phyloP scores from a whole-genome alignment of 2,113 vertebrate genomes.

The Centropristis striata region DNA sequence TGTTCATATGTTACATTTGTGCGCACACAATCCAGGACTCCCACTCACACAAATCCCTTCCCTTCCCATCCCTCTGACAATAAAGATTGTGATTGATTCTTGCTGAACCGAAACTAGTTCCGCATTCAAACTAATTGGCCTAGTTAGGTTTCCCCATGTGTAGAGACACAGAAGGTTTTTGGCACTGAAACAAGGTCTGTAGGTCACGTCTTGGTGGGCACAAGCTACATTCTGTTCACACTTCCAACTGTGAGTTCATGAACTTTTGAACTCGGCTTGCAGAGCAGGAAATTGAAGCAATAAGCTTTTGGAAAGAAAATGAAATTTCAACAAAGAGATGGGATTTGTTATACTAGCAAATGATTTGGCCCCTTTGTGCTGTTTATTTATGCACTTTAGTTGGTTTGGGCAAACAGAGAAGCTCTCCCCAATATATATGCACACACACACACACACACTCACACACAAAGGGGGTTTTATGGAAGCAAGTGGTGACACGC shows the following conservation, averaged over 20 bases:
- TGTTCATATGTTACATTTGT: background rate
- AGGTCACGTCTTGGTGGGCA: conserved; percentile 79
- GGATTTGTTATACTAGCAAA: conserved; percentile 60
- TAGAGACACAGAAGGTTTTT: conserved; percentile 46
- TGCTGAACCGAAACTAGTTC: conserved; percentile 62
- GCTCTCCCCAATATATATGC: background rate
- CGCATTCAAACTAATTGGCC: conserved; percentile 74
- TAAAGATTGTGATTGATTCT: conserved; percentile 67
- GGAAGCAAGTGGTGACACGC: conserved; percentile 77
- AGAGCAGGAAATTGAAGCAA: conserved; percentile 73
- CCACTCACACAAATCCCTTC: conserved; percentile 12
- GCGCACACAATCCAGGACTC: conserved; percentile 7
- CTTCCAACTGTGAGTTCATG: conserved; percentile 73
- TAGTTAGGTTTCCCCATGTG: conserved; percentile 61
- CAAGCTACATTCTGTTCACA: conserved; percentile 70
- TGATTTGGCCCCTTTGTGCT: conserved; percentile 34
- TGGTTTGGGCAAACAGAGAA: conserved; percentile 57
- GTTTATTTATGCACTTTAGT: conserved; percentile 54
- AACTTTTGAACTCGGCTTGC: conserved; percentile 72
- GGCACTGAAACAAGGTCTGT: conserved; percentile 71
- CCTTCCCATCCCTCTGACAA: conserved; percentile 56
- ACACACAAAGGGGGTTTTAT: conserved; percentile 54
- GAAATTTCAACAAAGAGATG: conserved; percentile 49
- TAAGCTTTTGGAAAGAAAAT: conserved; percentile 58
- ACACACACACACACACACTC: conserved; percentile 4